A percentile compares a stretch with the other conserved stretches of the same genome.
These are phyloP conservation scores for Bufo gargarizans DNA, from an alignment of 2,113 vertebrate species.

Conservation along the genomic window DNA sequence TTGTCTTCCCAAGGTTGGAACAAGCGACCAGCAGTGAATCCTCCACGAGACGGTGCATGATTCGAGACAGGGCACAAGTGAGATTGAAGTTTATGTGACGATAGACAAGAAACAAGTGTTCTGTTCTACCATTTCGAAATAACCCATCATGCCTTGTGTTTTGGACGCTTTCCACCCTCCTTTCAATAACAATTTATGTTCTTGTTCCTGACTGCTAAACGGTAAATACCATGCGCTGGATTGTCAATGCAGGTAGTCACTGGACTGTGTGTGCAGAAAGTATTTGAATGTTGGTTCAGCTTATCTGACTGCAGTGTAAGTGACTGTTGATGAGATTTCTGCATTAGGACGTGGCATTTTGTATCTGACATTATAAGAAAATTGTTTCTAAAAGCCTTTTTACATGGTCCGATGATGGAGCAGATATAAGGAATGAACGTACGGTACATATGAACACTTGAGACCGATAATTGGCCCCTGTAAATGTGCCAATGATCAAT, in stretches of 20 bases:
- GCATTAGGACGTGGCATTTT: too few species aligned
- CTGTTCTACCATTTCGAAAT: slow-evolving; percentile 2
- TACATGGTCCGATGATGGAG: too few species aligned
- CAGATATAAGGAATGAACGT: too few species aligned
- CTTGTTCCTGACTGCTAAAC: slow-evolving; percentile 41
- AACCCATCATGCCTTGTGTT: slow-evolving; percentile 16
- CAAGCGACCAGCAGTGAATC: slow-evolving; percentile 43
- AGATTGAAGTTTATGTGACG: background rate
- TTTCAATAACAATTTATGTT: slow-evolving; percentile 33
- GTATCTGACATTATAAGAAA: too few species aligned
- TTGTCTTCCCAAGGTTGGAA: slow-evolving; percentile 38
- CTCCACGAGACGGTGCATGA: slow-evolving; percentile 37
- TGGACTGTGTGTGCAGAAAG: slow-evolving; percentile 22
- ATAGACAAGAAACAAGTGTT: slow-evolving; percentile 26
- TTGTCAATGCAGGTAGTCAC: background rate
- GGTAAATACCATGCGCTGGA: background rate
- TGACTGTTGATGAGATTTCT: background rate
- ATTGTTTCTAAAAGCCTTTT: too few species aligned
- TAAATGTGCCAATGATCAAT: too few species aligned
- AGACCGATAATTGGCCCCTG: too few species aligned
- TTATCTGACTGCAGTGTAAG: background rate
- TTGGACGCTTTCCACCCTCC: slow-evolving; percentile 43
- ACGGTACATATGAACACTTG: too few species aligned
- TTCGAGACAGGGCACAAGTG: background rate
- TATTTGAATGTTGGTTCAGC: slow-evolving; percentile 19